phyloP scores from a whole-genome alignment of 2,113 vertebrate genomes.

The Rhinolophus ferrumequinum region DNA sequence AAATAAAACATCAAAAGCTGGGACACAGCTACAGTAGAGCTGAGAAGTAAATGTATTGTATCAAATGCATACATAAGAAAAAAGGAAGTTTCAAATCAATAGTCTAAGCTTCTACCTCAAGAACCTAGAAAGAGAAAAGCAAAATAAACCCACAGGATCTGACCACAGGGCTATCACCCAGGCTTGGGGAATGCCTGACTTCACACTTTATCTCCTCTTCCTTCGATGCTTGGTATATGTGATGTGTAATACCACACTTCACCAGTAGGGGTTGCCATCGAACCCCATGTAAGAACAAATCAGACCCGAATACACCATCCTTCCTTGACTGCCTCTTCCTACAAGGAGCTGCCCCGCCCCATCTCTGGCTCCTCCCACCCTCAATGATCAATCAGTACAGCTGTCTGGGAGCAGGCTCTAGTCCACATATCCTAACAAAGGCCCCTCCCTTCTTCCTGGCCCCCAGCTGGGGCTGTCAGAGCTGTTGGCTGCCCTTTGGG shows the following conservation, averaged over 20 bases:
- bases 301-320: rapidly evolving
- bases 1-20: background rate
- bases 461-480: background rate
- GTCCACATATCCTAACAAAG: background rate
- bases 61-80: background rate
- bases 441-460: background rate
- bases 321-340: background rate
- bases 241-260: background rate
- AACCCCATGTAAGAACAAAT: background rate
- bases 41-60: background rate
- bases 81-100: background rate
- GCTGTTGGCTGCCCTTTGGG: background rate
- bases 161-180: background rate
- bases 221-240: rapidly evolving
- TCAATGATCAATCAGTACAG: background rate
- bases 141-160: background rate
- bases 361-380: background rate
- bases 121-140: background rate
- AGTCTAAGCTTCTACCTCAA: background rate
- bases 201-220: rapidly evolving
- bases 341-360: background rate
- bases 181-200: background rate
- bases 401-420: background rate
- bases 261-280: background rate
- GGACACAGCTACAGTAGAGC: background rate